Evolutionary conservation across 2,113 vertebrate species (phyloP).

Genomic region (Dascyllus trimaculatus): DNA sequence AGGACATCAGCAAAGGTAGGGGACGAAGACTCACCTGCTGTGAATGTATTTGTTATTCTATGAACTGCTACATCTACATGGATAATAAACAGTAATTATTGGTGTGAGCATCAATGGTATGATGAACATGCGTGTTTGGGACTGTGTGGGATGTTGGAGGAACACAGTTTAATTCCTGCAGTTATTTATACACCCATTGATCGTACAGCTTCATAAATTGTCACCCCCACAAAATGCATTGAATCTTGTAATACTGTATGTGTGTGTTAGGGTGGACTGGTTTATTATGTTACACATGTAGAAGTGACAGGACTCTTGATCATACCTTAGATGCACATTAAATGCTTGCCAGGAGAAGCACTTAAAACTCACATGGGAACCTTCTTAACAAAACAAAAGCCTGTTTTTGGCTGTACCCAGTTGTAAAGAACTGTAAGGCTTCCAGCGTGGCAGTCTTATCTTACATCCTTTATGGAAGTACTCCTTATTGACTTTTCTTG

Average conservation of each 20-base stretch:
- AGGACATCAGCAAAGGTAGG: constrained; percentile 98
- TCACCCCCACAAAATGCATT: not conserved
- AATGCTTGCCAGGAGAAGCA: constrained; percentile 29
- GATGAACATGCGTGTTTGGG: not conserved
- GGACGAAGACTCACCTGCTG: not conserved
- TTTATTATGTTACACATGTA: constrained; percentile 20
- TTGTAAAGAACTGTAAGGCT: constrained; percentile 16
- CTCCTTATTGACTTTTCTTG: not conserved
- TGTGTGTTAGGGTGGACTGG: not conserved
- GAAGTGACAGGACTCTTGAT: constrained; percentile 24
- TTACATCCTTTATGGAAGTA: not conserved
- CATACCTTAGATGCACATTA: constrained; percentile 11
- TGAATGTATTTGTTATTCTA: not conserved
- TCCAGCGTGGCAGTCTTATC: not conserved
- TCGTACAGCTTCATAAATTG: not conserved
- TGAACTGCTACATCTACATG: not conserved
- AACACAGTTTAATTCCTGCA: not conserved
- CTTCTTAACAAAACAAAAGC: constrained; percentile 21
- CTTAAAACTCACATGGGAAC: constrained; percentile 25
- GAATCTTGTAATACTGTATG: not conserved
- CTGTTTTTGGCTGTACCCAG: not conserved
- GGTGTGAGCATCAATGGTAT: not conserved
- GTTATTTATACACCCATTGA: constrained; percentile 14
- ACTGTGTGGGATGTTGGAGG: constrained; percentile 3
- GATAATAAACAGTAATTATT: not conserved